These are phyloP conservation scores for Laticauda colubrina DNA, from an alignment of 2,113 vertebrate species.

Conservation along the genomic window DNA sequence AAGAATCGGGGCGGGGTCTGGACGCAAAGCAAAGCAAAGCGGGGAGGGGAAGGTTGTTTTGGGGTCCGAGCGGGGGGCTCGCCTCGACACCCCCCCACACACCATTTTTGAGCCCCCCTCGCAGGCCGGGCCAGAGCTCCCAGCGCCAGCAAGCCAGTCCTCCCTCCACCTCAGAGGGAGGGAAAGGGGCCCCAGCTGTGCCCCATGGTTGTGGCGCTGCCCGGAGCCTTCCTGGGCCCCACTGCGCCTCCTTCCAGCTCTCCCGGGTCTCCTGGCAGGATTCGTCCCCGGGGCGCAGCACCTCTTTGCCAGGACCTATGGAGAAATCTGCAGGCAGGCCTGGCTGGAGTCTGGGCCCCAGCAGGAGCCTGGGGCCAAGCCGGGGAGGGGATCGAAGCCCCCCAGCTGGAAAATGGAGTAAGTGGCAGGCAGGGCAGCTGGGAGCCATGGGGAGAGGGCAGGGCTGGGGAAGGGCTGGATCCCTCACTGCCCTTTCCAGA, in stretches of 20 bases:
- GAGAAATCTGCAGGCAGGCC: slow-evolving; percentile 64
- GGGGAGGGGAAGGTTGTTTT: not conserved
- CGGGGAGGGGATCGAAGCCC: not conserved
- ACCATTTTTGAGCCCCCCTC: not conserved
- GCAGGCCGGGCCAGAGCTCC: not conserved
- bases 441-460: not conserved
- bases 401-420: not conserved
- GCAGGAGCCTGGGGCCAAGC: not conserved
- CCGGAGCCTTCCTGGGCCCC: not conserved
- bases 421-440: not conserved
- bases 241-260: not conserved
- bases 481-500: not conserved
- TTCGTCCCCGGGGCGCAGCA: slow-evolving; percentile 71
- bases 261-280: slow-evolving; percentile 49
- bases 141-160: not conserved
- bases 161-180: not conserved
- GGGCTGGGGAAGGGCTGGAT: not conserved
- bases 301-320: slow-evolving; percentile 74
- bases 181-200: not conserved
- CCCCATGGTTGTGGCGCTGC: not conserved
- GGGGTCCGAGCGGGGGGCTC: not conserved
- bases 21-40: not conserved
- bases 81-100: too few relatives aligned
- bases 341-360: not conserved
- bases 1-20: not conserved